These are phyloP conservation scores for Itoplectis maculator DNA, from an alignment of 2,888 invertebrate species.

Conservation along the genomic window DNA sequence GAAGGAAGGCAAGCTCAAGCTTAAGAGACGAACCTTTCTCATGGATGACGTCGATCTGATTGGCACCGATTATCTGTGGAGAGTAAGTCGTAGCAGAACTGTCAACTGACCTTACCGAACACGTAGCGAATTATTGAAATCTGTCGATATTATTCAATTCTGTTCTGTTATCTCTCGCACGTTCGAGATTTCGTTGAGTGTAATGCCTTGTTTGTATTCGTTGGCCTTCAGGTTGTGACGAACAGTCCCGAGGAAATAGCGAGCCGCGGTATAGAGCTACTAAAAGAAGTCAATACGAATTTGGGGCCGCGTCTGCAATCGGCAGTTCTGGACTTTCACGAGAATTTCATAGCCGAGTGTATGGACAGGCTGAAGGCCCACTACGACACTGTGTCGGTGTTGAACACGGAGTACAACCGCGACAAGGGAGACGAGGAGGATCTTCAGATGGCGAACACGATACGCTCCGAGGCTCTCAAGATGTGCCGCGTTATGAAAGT, in stretches of 20 bases:
- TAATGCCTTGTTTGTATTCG: neutral
- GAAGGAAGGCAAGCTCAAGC: slow-evolving; percentile 96
- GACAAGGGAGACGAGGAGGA: slow-evolving; percentile 84
- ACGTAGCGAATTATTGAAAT: no score
- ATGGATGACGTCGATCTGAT: slow-evolving; percentile 98
- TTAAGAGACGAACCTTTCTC: slow-evolving; percentile 93
- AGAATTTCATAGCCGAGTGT: slow-evolving; percentile 96
- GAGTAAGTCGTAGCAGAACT: slow-evolving; percentile 88
- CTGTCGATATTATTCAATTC: neutral
- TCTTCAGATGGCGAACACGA: slow-evolving; percentile 84
- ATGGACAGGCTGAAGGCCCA: slow-evolving; percentile 94
- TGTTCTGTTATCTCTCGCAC: neutral
- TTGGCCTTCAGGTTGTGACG: slow-evolving; percentile 90
- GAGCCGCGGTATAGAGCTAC: slow-evolving; percentile 94
- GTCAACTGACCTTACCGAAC: no score
- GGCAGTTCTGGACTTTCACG: slow-evolving; percentile 93
- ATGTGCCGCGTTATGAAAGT: slow-evolving; percentile 98
- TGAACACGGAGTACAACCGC: slow-evolving; percentile 84
- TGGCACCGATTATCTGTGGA: slow-evolving; percentile 98
- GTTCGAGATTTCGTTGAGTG: neutral
- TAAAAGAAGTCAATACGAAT: slow-evolving; percentile 97
- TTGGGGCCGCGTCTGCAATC: slow-evolving; percentile 94
- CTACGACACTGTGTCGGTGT: slow-evolving; percentile 92
- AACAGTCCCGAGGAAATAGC: slow-evolving; percentile 97
- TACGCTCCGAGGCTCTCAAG: slow-evolving; percentile 90